Evolutionary conservation across 2,797 vertebrate species (phyloP).

Genomic region (Lepidocolaptes lacrymiger): DNA sequence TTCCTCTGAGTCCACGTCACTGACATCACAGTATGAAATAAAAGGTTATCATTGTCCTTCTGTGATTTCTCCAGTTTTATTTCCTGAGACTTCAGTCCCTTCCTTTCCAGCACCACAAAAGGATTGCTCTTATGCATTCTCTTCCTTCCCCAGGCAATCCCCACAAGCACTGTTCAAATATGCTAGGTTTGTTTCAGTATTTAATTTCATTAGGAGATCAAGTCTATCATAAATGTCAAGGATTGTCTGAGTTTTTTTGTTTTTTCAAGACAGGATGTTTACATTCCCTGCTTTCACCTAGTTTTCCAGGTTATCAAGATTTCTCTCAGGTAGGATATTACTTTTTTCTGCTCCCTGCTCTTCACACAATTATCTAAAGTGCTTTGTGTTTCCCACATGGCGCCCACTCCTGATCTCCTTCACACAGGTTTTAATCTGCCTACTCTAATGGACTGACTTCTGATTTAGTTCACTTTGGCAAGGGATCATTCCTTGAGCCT

Average conservation of each 20-base stretch:
- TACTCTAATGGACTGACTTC: not conserved
- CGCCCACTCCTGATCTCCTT: not conserved
- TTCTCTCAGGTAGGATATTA: constrained; percentile 23
- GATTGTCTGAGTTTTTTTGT: not conserved
- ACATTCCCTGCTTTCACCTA: not conserved
- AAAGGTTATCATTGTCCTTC: not conserved
- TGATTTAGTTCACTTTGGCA: not conserved
- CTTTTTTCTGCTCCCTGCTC: not conserved
- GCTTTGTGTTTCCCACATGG: constrained; percentile 24
- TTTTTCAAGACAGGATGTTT: not conserved
- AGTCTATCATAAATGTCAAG: constrained; percentile 25
- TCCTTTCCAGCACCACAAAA: not conserved
- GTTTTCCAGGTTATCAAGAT: constrained; percentile 25
- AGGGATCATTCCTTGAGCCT: not conserved
- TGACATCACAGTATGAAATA: not conserved
- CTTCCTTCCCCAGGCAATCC: not conserved
- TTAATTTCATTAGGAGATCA: not conserved
- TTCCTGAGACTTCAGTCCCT: not conserved
- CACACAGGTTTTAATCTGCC: constrained; percentile 10
- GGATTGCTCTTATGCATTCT: not conserved
- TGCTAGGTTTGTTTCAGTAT: not conserved
- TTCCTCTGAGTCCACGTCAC: not conserved
- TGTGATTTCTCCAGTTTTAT: not conserved
- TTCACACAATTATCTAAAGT: constrained; percentile 36
- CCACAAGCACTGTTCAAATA: not conserved